Conservation (phyloP, 2,113 vertebrate species). For the Theristicus caerulescens region DNA sequence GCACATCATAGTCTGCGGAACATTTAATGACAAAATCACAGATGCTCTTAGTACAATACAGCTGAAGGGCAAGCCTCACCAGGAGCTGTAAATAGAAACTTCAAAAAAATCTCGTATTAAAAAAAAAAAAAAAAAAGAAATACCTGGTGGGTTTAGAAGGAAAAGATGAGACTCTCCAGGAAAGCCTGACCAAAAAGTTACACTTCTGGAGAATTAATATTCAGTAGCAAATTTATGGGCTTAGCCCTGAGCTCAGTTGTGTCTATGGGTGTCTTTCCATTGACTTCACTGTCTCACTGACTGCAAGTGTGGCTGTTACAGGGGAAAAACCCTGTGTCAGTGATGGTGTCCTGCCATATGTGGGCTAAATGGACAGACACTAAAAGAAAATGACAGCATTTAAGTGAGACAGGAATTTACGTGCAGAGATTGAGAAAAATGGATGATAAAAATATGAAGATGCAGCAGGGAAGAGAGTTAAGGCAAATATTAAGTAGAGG, state of each 20-base stretch:
- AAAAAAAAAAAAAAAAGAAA: background rate
- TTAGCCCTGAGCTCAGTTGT: background rate
- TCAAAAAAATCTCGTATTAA: background rate
- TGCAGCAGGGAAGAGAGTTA: background rate
- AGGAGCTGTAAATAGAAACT: background rate
- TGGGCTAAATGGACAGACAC: background rate
- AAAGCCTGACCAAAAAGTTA: background rate
- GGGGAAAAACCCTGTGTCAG: background rate
- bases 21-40: constrained; percentile 30
- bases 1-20: background rate
- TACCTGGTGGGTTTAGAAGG: background rate
- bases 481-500: background rate
- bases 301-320: rapidly evolving
- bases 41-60: background rate
- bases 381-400: background rate
- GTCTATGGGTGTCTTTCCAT: background rate
- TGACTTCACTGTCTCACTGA: background rate
- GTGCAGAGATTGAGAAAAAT: background rate
- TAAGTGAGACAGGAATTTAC: background rate
- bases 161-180: background rate
- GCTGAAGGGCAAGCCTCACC: constrained; percentile 32
- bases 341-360: rapidly evolving
- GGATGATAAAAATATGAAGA: background rate
- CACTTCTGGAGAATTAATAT: constrained; percentile 15
- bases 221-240: background rate